These are phyloP conservation scores for Chironomus riparius DNA, from an alignment of 2,888 invertebrate species.

Conservation along the genomic window DNA sequence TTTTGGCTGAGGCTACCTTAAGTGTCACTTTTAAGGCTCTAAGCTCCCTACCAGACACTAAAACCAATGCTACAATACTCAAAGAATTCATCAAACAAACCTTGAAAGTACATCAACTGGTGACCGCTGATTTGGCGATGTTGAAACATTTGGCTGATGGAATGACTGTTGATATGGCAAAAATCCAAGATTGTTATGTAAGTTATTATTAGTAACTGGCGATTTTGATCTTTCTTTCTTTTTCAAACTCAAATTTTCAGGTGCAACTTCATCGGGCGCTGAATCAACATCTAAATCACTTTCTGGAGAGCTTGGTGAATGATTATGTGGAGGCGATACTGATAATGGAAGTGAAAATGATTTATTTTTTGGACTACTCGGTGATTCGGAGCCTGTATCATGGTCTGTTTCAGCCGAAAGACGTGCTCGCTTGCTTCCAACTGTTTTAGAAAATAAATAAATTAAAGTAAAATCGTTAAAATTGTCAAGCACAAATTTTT, in stretches of 20 bases:
- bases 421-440: constrained; percentile 40
- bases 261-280: constrained; percentile 49
- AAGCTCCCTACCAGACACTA: too few species aligned
- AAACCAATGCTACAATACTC: too few species aligned
- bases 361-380: constrained; percentile 37
- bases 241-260: constrained; percentile 74
- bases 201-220: constrained; percentile 33
- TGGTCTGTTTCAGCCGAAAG: constrained; percentile 43
- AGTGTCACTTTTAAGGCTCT: too few species aligned
- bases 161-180: constrained; percentile 43
- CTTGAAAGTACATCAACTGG: constrained; percentile 77
- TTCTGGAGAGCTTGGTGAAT: constrained; percentile 43
- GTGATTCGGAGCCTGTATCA: constrained; percentile 42
- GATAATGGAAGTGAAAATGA: constrained; percentile 37
- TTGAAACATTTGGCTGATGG: constrained; percentile 34
- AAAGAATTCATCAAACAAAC: constrained; percentile 1
- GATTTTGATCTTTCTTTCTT: constrained; percentile 49
- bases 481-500: constrained; percentile 18
- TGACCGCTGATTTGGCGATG: constrained; percentile 48
- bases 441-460: not conserved
- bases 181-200: constrained; percentile 39
- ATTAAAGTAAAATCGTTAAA: constrained; percentile 15
- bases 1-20: too few species aligned
- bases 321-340: constrained; percentile 38
- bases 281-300: constrained; percentile 44